phyloP scores from a whole-genome alignment of 1,140 invertebrate species.

The Solenopsis invicta region DNA sequence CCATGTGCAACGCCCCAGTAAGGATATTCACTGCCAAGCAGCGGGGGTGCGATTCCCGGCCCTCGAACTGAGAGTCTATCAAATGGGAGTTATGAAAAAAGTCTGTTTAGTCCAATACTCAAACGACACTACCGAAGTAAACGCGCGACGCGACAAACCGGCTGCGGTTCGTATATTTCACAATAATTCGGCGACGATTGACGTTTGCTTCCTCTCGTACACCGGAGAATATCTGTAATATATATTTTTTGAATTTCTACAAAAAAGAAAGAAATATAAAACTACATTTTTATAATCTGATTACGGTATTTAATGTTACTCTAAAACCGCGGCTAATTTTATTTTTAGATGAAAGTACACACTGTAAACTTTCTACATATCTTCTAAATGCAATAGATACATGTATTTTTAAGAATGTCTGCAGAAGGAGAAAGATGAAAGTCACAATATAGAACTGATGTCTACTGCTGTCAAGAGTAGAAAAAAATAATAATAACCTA shows the following conservation, averaged over 20 bases:
- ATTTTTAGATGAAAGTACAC: background rate
- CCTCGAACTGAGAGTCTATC: no score
- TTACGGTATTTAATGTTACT: background rate
- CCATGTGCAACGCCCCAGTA: no score
- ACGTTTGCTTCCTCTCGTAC: no score
- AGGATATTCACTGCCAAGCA: no score
- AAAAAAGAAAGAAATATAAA: background rate
- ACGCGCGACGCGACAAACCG: no score
- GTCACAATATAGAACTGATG: background rate
- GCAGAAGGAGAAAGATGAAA: background rate
- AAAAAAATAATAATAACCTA: background rate
- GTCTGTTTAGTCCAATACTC: no score
- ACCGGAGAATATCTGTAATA: background rate
- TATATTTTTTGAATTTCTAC: background rate
- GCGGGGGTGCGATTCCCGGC: no score
- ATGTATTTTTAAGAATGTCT: background rate
- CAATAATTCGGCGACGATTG: no score
- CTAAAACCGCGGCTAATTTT: background rate
- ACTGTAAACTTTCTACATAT: background rate
- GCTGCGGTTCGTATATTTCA: no score
- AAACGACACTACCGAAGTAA: no score
- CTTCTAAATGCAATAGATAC: background rate
- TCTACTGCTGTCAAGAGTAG: background rate
- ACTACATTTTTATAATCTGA: constrained; percentile 1
- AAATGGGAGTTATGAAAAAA: no score